Evolutionary conservation across 2,888 invertebrate genomes (phyloP).

Genomic region (Nebria brevicollis): DNA sequence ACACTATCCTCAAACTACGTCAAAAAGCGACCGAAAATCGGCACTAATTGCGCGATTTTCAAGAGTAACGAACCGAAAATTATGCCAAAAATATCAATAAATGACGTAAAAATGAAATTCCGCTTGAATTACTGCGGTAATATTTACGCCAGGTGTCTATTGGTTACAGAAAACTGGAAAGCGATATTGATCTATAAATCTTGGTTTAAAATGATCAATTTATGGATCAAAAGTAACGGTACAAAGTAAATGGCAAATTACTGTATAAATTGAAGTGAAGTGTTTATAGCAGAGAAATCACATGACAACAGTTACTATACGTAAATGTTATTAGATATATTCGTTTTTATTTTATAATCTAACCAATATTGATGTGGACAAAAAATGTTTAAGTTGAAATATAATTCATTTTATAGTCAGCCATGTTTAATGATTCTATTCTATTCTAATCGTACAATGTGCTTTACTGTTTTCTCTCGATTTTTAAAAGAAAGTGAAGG

Average conservation of each 20-base stretch:
- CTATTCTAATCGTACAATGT: conserved; percentile 4
- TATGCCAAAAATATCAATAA: not conserved
- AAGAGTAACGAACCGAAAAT: not conserved
- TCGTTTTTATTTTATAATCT: too few relatives aligned
- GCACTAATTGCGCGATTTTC: not conserved
- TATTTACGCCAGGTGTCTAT: not conserved
- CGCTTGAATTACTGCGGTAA: not conserved
- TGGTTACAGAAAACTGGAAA: not conserved
- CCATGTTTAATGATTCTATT: not conserved
- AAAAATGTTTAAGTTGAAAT: too few relatives aligned
- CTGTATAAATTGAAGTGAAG: not conserved
- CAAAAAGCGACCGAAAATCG: not conserved
- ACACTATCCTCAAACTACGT: not conserved
- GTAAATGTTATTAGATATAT: not conserved
- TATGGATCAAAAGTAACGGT: conserved; percentile 1
- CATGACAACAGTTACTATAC: not conserved
- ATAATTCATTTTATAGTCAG: not conserved
- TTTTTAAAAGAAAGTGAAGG: conserved; percentile 33
- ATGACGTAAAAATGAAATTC: not conserved
- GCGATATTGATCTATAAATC: not conserved
- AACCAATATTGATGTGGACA: too few relatives aligned
- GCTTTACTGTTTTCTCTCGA: conserved; percentile 22
- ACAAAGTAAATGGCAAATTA: not conserved
- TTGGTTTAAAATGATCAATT: not conserved
- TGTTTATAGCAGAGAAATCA: not conserved